These are phyloP conservation scores for Apis dorsata DNA, from an alignment of 1,140 invertebrate species.

Conservation along the genomic window DNA sequence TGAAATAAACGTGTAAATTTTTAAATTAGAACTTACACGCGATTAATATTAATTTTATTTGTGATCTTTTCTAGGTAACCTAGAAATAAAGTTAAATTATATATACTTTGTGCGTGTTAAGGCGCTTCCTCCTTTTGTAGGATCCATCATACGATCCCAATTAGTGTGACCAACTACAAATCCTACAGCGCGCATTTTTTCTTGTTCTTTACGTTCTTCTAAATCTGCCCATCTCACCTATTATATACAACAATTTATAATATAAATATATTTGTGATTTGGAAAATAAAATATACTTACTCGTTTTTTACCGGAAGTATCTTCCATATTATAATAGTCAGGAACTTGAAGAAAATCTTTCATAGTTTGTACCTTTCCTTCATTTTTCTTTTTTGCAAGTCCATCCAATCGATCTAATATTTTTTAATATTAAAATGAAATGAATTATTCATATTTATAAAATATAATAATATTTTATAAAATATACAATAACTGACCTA, in stretches of 20 bases:
- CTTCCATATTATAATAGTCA: conserved; percentile 85
- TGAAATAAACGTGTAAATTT: conserved; percentile 22
- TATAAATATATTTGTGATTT: not conserved
- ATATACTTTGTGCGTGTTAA: conserved; percentile 97
- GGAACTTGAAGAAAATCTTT: conserved; percentile 95
- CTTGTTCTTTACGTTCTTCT: conserved; percentile 93
- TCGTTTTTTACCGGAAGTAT: conserved; percentile 92
- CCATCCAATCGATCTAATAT: conserved; percentile 93
- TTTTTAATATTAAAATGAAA: not conserved
- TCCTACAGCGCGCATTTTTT: conserved; percentile 94
- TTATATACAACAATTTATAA: conserved; percentile 47
- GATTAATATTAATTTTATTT: conserved; percentile 40
- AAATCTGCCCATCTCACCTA: conserved; percentile 99
- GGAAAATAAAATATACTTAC: conserved; percentile 81
- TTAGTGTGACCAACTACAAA: conserved; percentile 97
- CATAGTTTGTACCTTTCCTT: conserved; percentile 84
- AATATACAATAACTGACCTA: conserved; percentile 78
- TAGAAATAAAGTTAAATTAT: conserved; percentile 67
- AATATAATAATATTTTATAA: conserved; percentile 13
- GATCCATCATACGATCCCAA: conserved; percentile 96
- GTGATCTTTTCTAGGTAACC: conserved; percentile 18
- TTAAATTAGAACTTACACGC: conserved; percentile 39
- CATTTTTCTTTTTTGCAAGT: conserved; percentile 81
- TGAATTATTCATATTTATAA: not conserved
- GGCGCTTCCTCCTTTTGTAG: conserved; percentile 91